phyloP scores from a whole-genome alignment of 2,113 vertebrate genomes.

The Elaphurus davidianus region DNA sequence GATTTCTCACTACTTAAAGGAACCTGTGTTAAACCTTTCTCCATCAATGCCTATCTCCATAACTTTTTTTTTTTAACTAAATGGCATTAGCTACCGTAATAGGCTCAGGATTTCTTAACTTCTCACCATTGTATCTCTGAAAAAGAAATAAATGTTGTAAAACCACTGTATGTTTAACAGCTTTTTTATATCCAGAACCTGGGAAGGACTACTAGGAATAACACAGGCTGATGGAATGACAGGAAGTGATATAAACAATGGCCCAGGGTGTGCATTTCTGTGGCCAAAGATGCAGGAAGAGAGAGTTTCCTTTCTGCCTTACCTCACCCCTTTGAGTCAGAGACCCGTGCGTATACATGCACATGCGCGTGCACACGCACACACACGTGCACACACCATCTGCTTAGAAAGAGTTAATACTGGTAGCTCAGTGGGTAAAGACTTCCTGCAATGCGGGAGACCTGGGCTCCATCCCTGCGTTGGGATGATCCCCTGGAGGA shows the following conservation, averaged over 20 bases:
- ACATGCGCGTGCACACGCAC: accelerated
- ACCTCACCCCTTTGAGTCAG: neutral
- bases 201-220: neutral
- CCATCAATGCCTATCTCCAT: neutral
- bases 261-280: neutral
- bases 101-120: neutral
- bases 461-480: no score
- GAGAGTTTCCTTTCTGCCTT: neutral
- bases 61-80: neutral
- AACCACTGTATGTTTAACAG: neutral
- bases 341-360: neutral
- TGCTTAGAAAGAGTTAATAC: neutral
- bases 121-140: neutral
- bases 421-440: neutral
- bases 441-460: no score
- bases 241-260: neutral
- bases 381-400: neutral
- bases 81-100: neutral
- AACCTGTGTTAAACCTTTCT: neutral
- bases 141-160: neutral
- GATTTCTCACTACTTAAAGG: neutral
- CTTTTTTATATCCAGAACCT: neutral
- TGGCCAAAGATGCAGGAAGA: neutral
- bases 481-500: no score
- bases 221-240: neutral